A percentile compares a stretch with the other conserved stretches of the same genome.
These are phyloP conservation scores for Sinohyriopsis cumingii DNA, from an alignment of 2,888 invertebrate genomes.

Conservation along the genomic window DNA sequence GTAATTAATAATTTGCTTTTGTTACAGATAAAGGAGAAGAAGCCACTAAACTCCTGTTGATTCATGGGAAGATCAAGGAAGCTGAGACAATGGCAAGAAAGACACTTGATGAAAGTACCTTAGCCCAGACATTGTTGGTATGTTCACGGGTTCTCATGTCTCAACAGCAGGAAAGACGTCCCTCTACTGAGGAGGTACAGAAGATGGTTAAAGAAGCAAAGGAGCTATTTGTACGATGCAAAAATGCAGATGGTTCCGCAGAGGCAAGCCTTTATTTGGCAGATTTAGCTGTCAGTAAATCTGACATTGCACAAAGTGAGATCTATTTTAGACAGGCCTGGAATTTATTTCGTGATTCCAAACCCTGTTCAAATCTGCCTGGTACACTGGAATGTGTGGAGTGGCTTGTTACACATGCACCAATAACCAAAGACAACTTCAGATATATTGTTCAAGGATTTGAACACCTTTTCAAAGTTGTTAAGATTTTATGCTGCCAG, in stretches of 20 bases:
- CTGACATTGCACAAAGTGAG: not conserved
- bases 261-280: constrained; percentile 27
- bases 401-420: constrained; percentile 22
- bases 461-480: constrained; percentile 31
- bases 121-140: constrained; percentile 41
- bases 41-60: constrained; percentile 41
- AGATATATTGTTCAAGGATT: constrained; percentile 31
- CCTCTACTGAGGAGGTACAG: not conserved
- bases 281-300: constrained; percentile 16
- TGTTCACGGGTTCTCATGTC: constrained; percentile 39
- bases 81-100: constrained; percentile 38
- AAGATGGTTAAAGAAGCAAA: constrained; percentile 29
- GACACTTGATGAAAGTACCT: constrained; percentile 28
- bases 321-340: constrained; percentile 29
- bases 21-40: constrained; percentile 36
- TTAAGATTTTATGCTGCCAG: constrained; percentile 25
- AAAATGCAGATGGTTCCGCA: constrained; percentile 28
- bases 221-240: constrained; percentile 26
- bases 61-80: constrained; percentile 38
- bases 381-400: constrained; percentile 48
- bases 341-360: constrained; percentile 29
- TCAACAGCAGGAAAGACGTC: constrained; percentile 6
- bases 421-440: constrained; percentile 10
- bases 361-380: constrained; percentile 40
- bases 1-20: not conserved